phyloP scores from a whole-genome alignment of 2,113 vertebrate genomes.

The Scytalopus superciliaris region DNA sequence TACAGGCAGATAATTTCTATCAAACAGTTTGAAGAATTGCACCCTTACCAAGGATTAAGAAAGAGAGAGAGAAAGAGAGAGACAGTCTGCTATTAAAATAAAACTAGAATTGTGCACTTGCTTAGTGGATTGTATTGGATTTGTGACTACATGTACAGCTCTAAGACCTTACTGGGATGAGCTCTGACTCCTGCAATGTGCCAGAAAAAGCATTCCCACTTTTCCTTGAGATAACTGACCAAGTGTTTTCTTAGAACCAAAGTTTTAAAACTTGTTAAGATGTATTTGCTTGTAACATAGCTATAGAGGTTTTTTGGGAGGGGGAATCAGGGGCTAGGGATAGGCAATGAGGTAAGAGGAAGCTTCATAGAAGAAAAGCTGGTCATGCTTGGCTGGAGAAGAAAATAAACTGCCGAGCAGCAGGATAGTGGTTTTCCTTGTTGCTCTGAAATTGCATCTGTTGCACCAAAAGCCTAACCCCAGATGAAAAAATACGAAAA shows the following conservation, averaged over 20 bases:
- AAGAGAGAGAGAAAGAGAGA: constrained; percentile 56
- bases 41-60: constrained; percentile 29
- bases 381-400: constrained; percentile 64
- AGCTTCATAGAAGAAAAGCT: constrained; percentile 63
- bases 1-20: constrained; percentile 92
- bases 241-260: constrained; percentile 90
- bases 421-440: constrained; percentile 50
- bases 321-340: constrained; percentile 64
- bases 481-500: constrained; percentile 18
- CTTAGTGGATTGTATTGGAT: constrained; percentile 82
- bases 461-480: constrained; percentile 70
- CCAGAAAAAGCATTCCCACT: constrained; percentile 88
- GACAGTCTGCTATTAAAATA: constrained; percentile 76
- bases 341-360: constrained; percentile 65
- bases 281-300: constrained; percentile 85
- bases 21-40: constrained; percentile 85
- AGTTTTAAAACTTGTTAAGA: constrained; percentile 82
- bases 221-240: constrained; percentile 83
- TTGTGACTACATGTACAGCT: constrained; percentile 82
- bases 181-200: constrained; percentile 79
- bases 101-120: constrained; percentile 84
- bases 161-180: constrained; percentile 79
- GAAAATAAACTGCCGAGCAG: constrained; percentile 33
- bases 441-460: constrained; percentile 71
- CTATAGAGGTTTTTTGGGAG: constrained; percentile 75